phyloP scores from a whole-genome alignment of 2,888 invertebrate genomes.

The Bembecia ichneumoniformis region DNA sequence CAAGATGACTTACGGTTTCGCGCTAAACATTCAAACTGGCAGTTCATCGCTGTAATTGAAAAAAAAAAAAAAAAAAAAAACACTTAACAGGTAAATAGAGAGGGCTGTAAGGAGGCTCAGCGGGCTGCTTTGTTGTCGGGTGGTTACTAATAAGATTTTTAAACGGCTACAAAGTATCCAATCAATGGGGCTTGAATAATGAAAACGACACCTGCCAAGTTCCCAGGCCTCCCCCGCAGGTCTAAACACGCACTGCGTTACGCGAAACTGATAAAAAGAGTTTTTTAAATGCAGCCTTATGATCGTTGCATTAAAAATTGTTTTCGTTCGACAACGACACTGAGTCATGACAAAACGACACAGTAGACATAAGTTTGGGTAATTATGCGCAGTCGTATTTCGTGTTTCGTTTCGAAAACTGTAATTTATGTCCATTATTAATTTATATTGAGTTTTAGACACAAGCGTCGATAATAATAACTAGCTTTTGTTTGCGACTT shows the following conservation, averaged over 20 bases:
- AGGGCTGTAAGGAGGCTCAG: conserved; percentile 38
- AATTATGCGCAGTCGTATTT: conserved; percentile 57
- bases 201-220: conserved; percentile 66
- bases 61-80: conserved; percentile 57
- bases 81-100: conserved; percentile 68
- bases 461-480: too few relatives aligned
- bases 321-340: conserved; percentile 15
- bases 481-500: too few relatives aligned
- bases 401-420: conserved; percentile 37
- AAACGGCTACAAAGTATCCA: conserved; percentile 72
- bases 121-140: conserved; percentile 53
- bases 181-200: conserved; percentile 72
- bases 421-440: neutral
- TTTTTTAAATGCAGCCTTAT: conserved; percentile 32
- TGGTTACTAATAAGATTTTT: conserved; percentile 71
- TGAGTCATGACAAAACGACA: conserved; percentile 15
- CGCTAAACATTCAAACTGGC: conserved; percentile 42
- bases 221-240: conserved; percentile 55
- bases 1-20: conserved; percentile 67
- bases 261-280: conserved; percentile 21
- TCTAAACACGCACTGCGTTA: conserved; percentile 56
- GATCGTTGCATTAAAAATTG: conserved; percentile 22
- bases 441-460: neutral
- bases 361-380: conserved; percentile 52
- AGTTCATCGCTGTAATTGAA: conserved; percentile 67